Evolutionary conservation across 1,140 invertebrate genomes (phyloP).

Genomic region (Magallana angulata): DNA sequence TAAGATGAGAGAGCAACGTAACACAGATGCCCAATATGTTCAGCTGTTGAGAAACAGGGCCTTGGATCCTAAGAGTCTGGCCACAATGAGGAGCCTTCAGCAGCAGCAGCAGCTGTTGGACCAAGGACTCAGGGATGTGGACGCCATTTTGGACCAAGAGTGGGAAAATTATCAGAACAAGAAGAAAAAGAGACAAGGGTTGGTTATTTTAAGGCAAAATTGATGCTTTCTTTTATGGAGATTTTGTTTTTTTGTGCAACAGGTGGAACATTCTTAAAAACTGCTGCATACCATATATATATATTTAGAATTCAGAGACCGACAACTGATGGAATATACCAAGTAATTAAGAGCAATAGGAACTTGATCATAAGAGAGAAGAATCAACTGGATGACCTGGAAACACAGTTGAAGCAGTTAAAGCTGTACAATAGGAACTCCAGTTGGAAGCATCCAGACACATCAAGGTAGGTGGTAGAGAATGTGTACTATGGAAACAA

Average conservation of each 20-base stretch:
- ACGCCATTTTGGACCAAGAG: conserved; percentile 76
- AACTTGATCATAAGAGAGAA: conserved; percentile 70
- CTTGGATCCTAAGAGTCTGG: conserved; percentile 77
- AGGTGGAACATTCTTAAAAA: no score
- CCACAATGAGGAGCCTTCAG: conserved; percentile 74
- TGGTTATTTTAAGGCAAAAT: neutral
- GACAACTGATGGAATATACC: conserved; percentile 76
- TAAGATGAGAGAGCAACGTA: conserved; percentile 69
- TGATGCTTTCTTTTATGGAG: neutral
- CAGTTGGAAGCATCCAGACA: conserved; percentile 46
- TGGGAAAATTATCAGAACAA: conserved; percentile 75
- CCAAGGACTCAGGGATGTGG: conserved; percentile 75
- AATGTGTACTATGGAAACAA: no score
- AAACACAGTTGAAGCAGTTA: conserved; percentile 68
- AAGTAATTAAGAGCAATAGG: conserved; percentile 75
- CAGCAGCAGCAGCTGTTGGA: conserved; percentile 73
- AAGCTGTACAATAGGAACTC: conserved; percentile 65
- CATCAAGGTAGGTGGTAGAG: neutral
- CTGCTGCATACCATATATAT: neutral
- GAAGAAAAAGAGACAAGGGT: conserved; percentile 58
- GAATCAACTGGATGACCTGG: conserved; percentile 66
- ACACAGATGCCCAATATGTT: conserved; percentile 74
- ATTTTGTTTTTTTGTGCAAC: no score
- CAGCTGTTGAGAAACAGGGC: conserved; percentile 70
- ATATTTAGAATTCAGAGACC: conserved; percentile 68